Base-by-base conservation (phyloP, 2,888 invertebrate genomes). In the Pristionchus maxplancki region DNA sequence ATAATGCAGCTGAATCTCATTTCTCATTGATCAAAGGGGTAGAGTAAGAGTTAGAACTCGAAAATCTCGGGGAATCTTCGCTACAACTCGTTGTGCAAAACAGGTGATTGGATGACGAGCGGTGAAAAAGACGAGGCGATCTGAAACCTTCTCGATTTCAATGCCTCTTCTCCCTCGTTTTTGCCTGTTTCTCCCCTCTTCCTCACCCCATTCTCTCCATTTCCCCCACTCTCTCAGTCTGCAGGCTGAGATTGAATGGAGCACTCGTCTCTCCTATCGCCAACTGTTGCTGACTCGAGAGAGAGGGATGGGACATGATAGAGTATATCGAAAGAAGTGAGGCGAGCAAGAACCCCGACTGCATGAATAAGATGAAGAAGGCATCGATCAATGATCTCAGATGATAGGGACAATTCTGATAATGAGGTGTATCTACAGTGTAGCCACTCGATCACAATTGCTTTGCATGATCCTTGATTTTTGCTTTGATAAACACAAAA, bases 101-200 rank as follows among this genome's bases (percentile, higher is more conserved):
- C 71, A 71, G 37, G 20, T 34, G 44, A 78, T 78, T 78, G 44
- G 78, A 78, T 71, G 71, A 71, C 71, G 37, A 37, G 71, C 15
- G 78, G 34, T 28, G 28, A 78, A 78, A 40, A 24, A 44, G 78
- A 40, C n/a, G 44, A 78, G 71, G 40, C 48, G 48, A 48, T 78
- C 78, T 78, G 78, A 78, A 78, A 78, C 78, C 78, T 78, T 78
- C 78, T 78, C 44, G 0, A 78, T 78, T 78, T 78, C 78, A 78
- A 28, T 74, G 24, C 44, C 78, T 28, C 17, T 40, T 78, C 78
- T 71, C 44, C 78, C 37, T 34, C 78, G 44, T 44, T n/a, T 78
- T 78, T 78, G 48, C 78, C 78, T 78, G 78, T 78, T 78, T 24
- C 78, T 78, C 20, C 67, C 24, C 67, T 67, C 17, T 31, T 1